phyloP scores from a whole-genome alignment of 2,113 vertebrate species.

The Pavo muticus region DNA sequence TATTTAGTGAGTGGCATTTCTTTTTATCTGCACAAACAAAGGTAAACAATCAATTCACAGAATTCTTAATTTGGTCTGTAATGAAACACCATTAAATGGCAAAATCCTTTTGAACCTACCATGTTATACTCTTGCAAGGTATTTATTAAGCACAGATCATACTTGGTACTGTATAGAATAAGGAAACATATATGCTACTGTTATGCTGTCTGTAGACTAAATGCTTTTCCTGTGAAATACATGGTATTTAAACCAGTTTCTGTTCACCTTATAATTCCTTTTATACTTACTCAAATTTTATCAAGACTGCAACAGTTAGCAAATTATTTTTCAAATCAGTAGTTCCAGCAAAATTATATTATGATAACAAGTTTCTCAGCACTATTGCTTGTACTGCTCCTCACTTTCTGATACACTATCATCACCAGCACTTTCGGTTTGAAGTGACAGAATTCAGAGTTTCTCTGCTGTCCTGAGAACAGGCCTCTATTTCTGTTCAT shows the following conservation, averaged over 20 bases:
- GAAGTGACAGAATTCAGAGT: background rate
- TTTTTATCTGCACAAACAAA: background rate
- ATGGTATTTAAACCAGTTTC: background rate
- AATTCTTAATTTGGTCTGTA: background rate
- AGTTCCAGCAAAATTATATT: background rate
- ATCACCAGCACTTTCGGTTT: background rate
- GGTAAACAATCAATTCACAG: background rate
- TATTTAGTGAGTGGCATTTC: background rate
- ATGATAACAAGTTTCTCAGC: background rate
- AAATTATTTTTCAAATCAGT: background rate
- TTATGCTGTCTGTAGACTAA: background rate
- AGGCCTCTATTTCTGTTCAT: background rate
- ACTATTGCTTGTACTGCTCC: background rate
- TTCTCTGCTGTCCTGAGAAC: background rate
- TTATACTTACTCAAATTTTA: background rate
- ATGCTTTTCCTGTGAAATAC: background rate
- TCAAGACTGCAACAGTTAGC: background rate
- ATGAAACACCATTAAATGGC: background rate
- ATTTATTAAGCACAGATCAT: background rate
- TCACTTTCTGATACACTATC: background rate
- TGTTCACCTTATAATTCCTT: background rate
- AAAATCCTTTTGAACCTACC: background rate
- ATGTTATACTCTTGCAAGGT: background rate
- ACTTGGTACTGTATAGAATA: background rate
- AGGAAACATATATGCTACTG: background rate